Percentiles rank a stretch among this genome's conserved stretches.
phyloP scores from a whole-genome alignment of 2,888 invertebrate species.

The Aleiodes testaceus region DNA sequence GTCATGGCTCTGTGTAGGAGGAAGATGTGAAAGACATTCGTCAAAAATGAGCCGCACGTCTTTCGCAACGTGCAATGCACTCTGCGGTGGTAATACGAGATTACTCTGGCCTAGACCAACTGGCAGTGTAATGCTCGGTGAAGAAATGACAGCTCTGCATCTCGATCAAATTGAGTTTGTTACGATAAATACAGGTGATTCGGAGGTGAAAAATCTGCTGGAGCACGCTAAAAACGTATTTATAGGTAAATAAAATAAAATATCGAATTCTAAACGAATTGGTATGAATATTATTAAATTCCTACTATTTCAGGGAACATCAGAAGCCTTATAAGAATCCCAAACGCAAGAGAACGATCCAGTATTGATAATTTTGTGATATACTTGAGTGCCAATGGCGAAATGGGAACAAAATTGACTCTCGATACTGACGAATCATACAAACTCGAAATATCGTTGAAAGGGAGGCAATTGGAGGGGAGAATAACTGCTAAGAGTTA shows the following conservation, averaged over 20 bases:
- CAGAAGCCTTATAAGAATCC: conserved; percentile 62
- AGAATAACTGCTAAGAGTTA: conserved; percentile 80
- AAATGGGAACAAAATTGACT: conserved; percentile 76
- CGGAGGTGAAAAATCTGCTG: conserved; percentile 64
- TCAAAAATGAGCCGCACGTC: conserved; percentile 81
- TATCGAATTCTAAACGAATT: no score
- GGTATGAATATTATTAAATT: not conserved
- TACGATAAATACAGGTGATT: conserved; percentile 63
- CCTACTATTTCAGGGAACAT: conserved; percentile 60
- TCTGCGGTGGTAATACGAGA: conserved; percentile 81
- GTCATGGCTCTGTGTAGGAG: conserved; percentile 84
- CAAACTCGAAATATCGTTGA: conserved; percentile 77
- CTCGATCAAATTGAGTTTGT: conserved; percentile 74
- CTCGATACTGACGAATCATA: conserved; percentile 85
- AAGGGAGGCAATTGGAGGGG: conserved; percentile 75
- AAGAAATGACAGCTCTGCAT: conserved; percentile 78
- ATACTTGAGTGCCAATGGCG: conserved; percentile 69
- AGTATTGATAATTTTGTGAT: conserved; percentile 64
- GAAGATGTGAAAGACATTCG: conserved; percentile 80
- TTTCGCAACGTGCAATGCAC: conserved; percentile 84
- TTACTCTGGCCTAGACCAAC: conserved; percentile 87
- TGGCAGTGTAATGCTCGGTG: conserved; percentile 80
- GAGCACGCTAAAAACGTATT: conserved; percentile 71
- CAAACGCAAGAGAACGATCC: conserved; percentile 63
- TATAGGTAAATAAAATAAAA: conserved; percentile 58